Percentiles rank a stretch among this genome's conserved stretches.
Evolutionary conservation across 2,113 vertebrate genomes (phyloP).

Genomic region (Atrichornis clamosus): DNA sequence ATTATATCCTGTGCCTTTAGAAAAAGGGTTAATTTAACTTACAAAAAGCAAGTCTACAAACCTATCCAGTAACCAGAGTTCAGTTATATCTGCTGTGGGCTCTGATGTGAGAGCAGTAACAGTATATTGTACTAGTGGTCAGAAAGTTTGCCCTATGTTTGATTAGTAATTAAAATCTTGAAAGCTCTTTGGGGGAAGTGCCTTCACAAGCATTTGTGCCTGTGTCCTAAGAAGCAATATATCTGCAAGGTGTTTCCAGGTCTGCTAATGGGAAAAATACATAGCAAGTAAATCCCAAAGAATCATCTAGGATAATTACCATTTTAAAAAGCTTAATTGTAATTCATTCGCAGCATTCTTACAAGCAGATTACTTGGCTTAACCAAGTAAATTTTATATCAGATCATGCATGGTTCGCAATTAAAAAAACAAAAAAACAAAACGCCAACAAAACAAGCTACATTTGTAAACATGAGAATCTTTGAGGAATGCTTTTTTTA

Average conservation of each 20-base stretch:
- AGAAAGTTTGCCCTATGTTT: not conserved
- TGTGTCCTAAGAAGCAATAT: not conserved
- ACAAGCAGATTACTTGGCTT: not conserved
- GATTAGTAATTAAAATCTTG: not conserved
- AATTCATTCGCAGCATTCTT: not conserved
- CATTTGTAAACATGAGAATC: not conserved
- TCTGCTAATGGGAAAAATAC: not conserved
- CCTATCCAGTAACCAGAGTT: constrained; percentile 12
- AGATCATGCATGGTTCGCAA: not conserved
- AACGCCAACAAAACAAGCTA: not conserved
- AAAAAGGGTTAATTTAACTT: constrained; percentile 39
- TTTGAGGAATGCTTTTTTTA: not conserved
- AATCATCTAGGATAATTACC: not conserved
- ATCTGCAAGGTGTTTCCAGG: not conserved
- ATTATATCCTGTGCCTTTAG: constrained; percentile 58
- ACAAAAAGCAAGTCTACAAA: constrained; percentile 8
- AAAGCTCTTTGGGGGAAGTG: constrained; percentile 21
- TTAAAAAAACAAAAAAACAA: not conserved
- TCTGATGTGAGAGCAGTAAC: not conserved
- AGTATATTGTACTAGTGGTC: not conserved
- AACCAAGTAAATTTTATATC: not conserved
- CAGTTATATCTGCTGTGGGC: not conserved
- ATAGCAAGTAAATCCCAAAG: not conserved
- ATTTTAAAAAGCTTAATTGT: not conserved
- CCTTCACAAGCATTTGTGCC: constrained; percentile 45